phyloP scores from a whole-genome alignment of 2,888 invertebrate genomes.

The Agrochola lota region DNA sequence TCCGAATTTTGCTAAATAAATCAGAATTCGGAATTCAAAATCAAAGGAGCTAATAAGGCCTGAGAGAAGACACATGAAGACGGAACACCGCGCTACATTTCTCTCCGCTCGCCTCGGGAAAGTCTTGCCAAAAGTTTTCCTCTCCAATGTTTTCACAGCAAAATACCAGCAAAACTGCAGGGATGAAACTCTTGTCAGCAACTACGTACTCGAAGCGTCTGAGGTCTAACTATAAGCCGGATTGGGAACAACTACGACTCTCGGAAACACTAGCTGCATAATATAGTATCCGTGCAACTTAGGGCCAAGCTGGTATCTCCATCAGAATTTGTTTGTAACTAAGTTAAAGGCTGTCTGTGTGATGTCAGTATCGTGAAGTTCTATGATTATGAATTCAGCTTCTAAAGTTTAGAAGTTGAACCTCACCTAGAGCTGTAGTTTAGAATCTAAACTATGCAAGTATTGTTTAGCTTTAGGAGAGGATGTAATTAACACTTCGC shows the following conservation, averaged over 20 bases:
- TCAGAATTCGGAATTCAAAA: slow-evolving; percentile 5
- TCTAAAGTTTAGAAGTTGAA: no score
- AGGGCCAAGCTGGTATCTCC: slow-evolving; percentile 33
- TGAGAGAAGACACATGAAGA: slow-evolving; percentile 9
- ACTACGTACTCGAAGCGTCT: slow-evolving; percentile 34
- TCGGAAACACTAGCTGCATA: slow-evolving; percentile 42
- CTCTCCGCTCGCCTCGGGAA: not conserved
- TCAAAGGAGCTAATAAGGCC: slow-evolving; percentile 18
- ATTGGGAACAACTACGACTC: slow-evolving; percentile 20
- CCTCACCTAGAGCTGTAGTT: no score
- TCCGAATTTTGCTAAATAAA: not conserved
- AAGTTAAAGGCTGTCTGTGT: slow-evolving; percentile 1
- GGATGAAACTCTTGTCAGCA: slow-evolving; percentile 29
- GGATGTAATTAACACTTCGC: not conserved
- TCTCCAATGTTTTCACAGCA: not conserved
- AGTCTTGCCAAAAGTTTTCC: slow-evolving; percentile 22
- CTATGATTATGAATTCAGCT: slow-evolving; percentile 12
- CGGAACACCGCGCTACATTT: slow-evolving; percentile 9
- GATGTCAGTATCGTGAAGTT: not conserved
- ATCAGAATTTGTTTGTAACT: slow-evolving; percentile 25
- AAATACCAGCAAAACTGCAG: slow-evolving; percentile 23
- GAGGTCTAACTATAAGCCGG: slow-evolving; percentile 41
- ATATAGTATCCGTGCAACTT: slow-evolving; percentile 32
- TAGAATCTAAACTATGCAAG: slow-evolving; percentile 21
- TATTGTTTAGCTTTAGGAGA: not conserved